Base-by-base conservation (phyloP, 2,888 invertebrate genomes). In the Lepidonotus clava region DNA sequence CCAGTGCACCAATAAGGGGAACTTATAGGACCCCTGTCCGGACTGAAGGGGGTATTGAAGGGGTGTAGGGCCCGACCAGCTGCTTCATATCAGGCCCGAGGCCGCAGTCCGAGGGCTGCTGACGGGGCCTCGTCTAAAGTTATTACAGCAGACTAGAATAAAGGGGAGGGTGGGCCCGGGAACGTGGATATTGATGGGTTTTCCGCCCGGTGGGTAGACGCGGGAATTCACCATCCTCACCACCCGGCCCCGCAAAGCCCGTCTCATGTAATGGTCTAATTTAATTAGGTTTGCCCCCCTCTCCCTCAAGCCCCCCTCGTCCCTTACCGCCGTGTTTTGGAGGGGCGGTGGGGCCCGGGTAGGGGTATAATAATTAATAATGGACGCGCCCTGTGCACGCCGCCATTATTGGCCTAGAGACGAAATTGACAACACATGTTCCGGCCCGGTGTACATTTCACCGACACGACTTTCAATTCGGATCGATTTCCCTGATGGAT, bases 401-500 rank as follows among this genome's bases (percentile, higher is more conserved):
- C 11, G 61, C 28, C 61, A 61, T 61, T 61, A 61, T 61, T 61
- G 24, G 28, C 61, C 61, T 1, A 61, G 61, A 61, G 61, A 11
- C 24, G 61, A 61, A 61, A 61, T 61, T 61, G 61, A 61, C 61
- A 61, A 61, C 61, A 61, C 61, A 61, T 61, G 61, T 61, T 61
- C 61, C 61, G 61, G 61, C 28, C 61, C 4, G 61, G 61, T 61
- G 61, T 61, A 61, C 61, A 61, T 61, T 61, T 61, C 61, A 61
- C 28, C 61, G 61, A 61, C 61, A 61, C 61, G 61, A 61, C 24
- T 61, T 61, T 61, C 61, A 61, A 61, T 61, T 61, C 61, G 61
- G 61, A 61, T 61, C 61, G 61, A 61, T 61, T 61, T 61, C 61
- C 24, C 11, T 61, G 61, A 61, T 61, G 61, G 61, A 61, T 61